Base-by-base conservation (phyloP, 1,140 invertebrate genomes). In the Drosophila ogumai region DNA sequence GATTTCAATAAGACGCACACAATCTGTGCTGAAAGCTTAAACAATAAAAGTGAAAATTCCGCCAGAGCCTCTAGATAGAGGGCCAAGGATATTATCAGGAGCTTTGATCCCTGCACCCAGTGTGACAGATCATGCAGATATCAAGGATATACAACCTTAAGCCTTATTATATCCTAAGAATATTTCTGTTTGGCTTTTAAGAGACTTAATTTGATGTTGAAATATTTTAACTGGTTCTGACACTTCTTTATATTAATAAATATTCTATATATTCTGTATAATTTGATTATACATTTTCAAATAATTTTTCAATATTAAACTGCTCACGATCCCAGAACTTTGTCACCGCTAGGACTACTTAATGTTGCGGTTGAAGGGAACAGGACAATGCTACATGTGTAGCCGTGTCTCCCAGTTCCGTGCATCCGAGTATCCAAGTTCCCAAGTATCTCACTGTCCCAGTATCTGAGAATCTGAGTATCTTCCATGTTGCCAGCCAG, bases 11-110 rank as follows among this genome's bases (percentile, higher is more conserved):
- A 88, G 82, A 82, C 79, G 75, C 80, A 64, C 65, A 80, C 84
- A 87, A 87, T 87, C 84, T 77, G 76, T 84, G 84, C 80, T 88
- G 79, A 88, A 87, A 87, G 84, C 84, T 87, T 82, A 88, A 87
- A 87, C 84, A 87, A 87, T 87, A 87, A 88, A 87, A 80, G 79
- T 82, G 84, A 87, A 88, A 87, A 87, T 79, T 82, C 65, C 68
- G 25, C 64, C 59, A 79, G 78, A 80, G 50, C 75, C 64, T 44
- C 13, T 52, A 64, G 66, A 76, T 68, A 65, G 28, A 32, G 46
- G 71, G 71, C 67, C 76, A 87, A 65, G 71, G 22, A 87, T 82
- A 77, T 80, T 87, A 80, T 80, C 80, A 60, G 72, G 58, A 17
- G 19, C 31, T 31, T 40, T 19, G 66, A 69, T 54, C 47, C 38